Evolutionary conservation across 2,113 vertebrate species (phyloP), one percentile per base, ranked within the genome.

Genomic region (Sapajus apella): DNA sequence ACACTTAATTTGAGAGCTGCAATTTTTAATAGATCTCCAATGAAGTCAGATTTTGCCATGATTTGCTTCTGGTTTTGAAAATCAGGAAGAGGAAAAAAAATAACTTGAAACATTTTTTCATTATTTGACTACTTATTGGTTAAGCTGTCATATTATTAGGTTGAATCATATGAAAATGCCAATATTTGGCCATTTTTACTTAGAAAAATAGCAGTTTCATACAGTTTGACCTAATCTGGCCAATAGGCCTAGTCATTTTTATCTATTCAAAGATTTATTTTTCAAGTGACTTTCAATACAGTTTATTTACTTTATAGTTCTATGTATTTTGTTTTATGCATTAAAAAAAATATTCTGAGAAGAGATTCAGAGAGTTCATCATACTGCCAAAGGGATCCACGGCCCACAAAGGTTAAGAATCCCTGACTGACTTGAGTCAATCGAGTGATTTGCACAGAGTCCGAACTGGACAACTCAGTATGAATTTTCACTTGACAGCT

Each of bases 31-130:
- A 94, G 77, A 40, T 84, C 37, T 32, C 75, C 8, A 52, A 7
- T 2, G 52, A 85, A 90, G 85, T 21, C 37, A 93, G 50, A 75
- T 52, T 87, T 96, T 90, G 56, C 12, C 52, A 87, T 55, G 40
- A 68, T 70, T 72, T 88, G 50, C 61, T 93, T 87, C 55, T 89
- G 82, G 89, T 88, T 95, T 95, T 95, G 37, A 94, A 90, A 94
- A 94, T 20, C 30, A 83, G 66, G 35, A 75, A 73, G 16, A 95
- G 56, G 80, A 80, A 58, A 72, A 56, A 76, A 43, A 72, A 14
- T n/a, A 85, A n/a, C 52, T 66, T 50, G 77, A 56, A 95, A 89
- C 12, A 37, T 76, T 93, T 93, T 80, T 79, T 93, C 50, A 76
- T 12, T 56, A 43, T 73, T 84, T 90, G 45, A 72, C 58, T 81